phyloP scores from a whole-genome alignment of 2,888 invertebrate genomes.

The Entomobrya proxima region DNA sequence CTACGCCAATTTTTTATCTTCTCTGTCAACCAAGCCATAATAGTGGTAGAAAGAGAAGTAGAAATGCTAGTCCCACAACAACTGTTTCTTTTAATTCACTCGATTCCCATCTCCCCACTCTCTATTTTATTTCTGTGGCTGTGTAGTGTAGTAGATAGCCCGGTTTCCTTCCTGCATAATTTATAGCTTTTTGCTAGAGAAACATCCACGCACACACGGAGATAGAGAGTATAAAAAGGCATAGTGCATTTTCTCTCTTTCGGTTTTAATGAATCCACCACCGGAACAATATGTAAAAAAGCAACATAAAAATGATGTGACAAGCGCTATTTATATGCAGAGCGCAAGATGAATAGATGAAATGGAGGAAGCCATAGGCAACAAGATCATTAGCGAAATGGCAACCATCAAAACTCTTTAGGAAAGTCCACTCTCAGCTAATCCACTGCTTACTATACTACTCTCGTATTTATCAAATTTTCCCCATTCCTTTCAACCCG shows the following conservation, averaged over 20 bases:
- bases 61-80: too few relatives aligned
- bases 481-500: too few relatives aligned
- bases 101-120: neutral
- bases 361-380: neutral
- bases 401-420: too few relatives aligned
- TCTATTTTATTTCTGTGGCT: neutral
- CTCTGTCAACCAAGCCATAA: too few relatives aligned
- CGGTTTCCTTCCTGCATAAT: neutral
- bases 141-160: neutral
- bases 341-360: neutral
- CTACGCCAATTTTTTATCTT: too few relatives aligned
- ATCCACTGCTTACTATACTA: too few relatives aligned
- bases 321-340: neutral
- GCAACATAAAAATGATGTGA: neutral
- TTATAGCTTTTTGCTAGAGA: neutral
- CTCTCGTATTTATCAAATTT: too few relatives aligned
- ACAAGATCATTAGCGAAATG: neutral
- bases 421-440: too few relatives aligned
- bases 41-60: too few relatives aligned
- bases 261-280: slow-evolving; percentile 1
- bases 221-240: neutral
- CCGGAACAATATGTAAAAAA: neutral
- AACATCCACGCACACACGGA: neutral
- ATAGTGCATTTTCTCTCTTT: neutral
- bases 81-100: neutral